phyloP scores from a whole-genome alignment of 2,888 invertebrate species.

The Thymelicus acteon region DNA sequence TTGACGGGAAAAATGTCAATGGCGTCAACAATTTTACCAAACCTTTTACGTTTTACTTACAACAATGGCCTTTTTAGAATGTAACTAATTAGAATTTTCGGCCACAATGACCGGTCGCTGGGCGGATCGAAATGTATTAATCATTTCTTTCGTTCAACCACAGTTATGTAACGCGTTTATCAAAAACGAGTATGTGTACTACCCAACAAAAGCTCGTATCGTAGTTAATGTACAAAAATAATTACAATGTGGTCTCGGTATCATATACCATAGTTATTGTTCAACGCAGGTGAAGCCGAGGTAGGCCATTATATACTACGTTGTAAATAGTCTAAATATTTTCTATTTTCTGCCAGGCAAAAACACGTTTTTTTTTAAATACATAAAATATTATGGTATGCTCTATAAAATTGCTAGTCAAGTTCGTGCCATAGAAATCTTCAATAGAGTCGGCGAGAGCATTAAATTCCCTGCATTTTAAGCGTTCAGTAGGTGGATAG shows the following conservation, averaged over 20 bases:
- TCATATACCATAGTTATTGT: no score
- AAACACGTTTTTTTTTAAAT: no score
- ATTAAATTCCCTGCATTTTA: neutral
- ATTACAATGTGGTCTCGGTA: no score
- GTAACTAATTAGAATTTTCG: constrained; percentile 10
- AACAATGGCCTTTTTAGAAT: constrained; percentile 12
- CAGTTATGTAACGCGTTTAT: neutral
- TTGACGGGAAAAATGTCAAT: constrained; percentile 28
- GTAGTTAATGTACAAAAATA: no score
- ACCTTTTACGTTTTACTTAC: neutral
- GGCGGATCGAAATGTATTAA: constrained; percentile 8
- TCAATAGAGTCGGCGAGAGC: constrained; percentile 6
- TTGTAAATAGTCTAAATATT: no score
- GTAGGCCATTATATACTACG: no score
- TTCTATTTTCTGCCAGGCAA: no score
- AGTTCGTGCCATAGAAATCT: constrained; percentile 2
- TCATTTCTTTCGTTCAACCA: neutral
- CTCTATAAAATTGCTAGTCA: neutral
- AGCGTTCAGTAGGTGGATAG: neutral
- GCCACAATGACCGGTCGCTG: neutral
- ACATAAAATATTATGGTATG: neutral
- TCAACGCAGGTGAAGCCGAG: no score
- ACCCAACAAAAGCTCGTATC: neutral
- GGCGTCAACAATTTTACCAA: constrained; percentile 20
- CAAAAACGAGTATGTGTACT: neutral